Conservation (phyloP, 92 coral and sea anemone genomes). For the Porites cylindrica region DNA sequence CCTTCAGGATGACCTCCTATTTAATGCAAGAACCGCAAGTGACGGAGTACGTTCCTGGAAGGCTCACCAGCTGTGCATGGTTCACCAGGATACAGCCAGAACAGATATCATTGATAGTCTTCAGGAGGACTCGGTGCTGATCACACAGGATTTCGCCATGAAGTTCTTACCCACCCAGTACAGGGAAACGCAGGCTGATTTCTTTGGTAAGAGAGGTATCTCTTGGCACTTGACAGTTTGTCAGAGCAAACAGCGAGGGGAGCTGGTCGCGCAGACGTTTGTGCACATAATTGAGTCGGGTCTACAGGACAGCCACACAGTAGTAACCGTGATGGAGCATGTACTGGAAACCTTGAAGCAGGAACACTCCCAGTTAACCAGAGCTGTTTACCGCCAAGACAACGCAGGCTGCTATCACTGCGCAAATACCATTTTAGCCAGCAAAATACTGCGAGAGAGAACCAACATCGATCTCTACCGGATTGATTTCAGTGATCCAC, state of each 20-base stretch:
- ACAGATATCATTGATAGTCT: slow-evolving; percentile 48
- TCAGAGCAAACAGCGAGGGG: slow-evolving; percentile 30
- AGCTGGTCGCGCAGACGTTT: slow-evolving; percentile 53
- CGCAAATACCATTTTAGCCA: slow-evolving; percentile 50
- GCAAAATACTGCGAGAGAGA: slow-evolving; percentile 35
- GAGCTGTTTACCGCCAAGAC: slow-evolving; percentile 57
- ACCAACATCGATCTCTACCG: slow-evolving; percentile 33
- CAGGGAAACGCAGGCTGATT: slow-evolving; percentile 60
- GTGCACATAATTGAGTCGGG: slow-evolving; percentile 67
- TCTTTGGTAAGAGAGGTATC: slow-evolving; percentile 68
- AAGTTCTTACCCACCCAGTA: slow-evolving; percentile 52
- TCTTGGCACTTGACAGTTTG: slow-evolving; percentile 64
- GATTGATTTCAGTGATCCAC: too few relatives aligned
- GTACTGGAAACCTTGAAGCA: slow-evolving; percentile 51
- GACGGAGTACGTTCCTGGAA: slow-evolving; percentile 50
- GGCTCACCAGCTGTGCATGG: slow-evolving; percentile 38
- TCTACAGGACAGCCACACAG: slow-evolving; percentile 59
- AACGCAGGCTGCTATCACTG: slow-evolving; percentile 78
- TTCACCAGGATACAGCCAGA: slow-evolving; percentile 58
- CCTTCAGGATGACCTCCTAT: slow-evolving; percentile 43
- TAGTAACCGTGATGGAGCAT: slow-evolving; percentile 62
- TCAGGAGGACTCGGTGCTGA: slow-evolving; percentile 19
- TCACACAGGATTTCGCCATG: slow-evolving; percentile 64
- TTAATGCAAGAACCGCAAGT: slow-evolving; percentile 36
- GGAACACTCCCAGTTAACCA: slow-evolving; percentile 39